Evolutionary conservation across 1,140 invertebrate genomes (phyloP).

Genomic region (Zaprionus inermis): DNA sequence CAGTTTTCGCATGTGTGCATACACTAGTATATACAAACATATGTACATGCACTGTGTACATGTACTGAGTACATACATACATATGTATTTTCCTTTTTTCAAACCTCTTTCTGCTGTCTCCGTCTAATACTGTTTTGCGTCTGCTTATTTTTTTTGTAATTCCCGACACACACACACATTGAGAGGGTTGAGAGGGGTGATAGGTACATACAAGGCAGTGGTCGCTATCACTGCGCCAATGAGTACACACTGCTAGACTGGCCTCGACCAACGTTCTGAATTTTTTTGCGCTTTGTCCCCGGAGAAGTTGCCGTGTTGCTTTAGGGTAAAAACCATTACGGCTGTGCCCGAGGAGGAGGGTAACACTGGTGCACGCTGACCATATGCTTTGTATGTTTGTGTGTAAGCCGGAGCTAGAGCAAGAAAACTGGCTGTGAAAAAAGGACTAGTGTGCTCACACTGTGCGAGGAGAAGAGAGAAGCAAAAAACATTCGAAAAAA

Average conservation of each 20-base stretch:
- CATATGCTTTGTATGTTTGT: neutral
- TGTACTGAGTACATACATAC: too few species aligned
- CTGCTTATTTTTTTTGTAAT: neutral
- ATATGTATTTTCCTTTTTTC: neutral
- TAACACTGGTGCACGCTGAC: neutral
- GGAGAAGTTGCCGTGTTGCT: neutral
- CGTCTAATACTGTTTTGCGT: neutral
- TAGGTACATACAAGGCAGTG: neutral
- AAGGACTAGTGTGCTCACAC: conserved; percentile 17
- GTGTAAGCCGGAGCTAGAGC: too few species aligned
- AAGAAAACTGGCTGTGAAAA: conserved; percentile 3
- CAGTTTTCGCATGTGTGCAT: neutral
- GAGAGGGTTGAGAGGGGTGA: neutral
- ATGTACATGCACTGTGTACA: too few species aligned
- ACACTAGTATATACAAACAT: too few species aligned
- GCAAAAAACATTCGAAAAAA: conserved; percentile 66
- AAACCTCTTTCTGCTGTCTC: neutral
- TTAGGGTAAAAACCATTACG: neutral
- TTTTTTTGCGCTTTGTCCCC: neutral
- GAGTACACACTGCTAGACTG: neutral
- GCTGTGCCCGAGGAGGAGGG: neutral
- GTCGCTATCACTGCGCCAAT: neutral
- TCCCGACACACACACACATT: neutral
- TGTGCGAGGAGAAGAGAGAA: conserved; percentile 40
- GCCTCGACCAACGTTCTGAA: neutral